These are phyloP conservation scores for Papilio protenor DNA, from an alignment of 2,888 invertebrate species.

Conservation along the genomic window DNA sequence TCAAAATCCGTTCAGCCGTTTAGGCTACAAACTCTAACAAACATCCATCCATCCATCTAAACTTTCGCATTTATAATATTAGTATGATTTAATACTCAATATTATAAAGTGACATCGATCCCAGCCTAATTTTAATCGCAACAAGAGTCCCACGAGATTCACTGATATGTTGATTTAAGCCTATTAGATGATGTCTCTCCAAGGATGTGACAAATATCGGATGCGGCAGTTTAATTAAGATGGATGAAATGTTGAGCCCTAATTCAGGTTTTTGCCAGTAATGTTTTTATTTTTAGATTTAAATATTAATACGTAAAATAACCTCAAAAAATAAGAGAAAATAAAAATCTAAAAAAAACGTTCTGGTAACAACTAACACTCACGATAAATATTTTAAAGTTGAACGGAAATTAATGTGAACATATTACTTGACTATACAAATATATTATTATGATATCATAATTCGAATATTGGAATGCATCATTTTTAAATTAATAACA, in stretches of 20 bases:
- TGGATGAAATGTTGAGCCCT: neutral
- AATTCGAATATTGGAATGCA: neutral
- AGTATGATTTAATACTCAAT: too few relatives aligned
- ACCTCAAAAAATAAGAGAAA: neutral
- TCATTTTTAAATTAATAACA: neutral
- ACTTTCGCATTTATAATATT: too few relatives aligned
- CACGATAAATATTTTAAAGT: too few relatives aligned
- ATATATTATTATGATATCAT: neutral
- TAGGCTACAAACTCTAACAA: too few relatives aligned
- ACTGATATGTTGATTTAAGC: constrained; percentile 47
- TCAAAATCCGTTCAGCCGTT: too few relatives aligned
- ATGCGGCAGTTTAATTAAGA: constrained; percentile 1
- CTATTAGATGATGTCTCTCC: constrained; percentile 40
- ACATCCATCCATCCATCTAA: too few relatives aligned
- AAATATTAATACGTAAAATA: neutral
- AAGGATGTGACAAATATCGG: constrained; percentile 32
- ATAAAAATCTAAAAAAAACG: neutral
- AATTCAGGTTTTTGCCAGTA: neutral
- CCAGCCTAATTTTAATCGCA: constrained; percentile 11
- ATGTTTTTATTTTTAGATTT: neutral
- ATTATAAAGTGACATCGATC: constrained; percentile 27
- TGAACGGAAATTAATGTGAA: too few relatives aligned
- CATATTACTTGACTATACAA: neutral
- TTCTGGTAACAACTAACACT: too few relatives aligned
- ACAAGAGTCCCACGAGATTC: constrained; percentile 45